Evolutionary conservation across 2,888 invertebrate species (phyloP), one percentile per base, ranked within the genome.

Genomic region (Synergus gifuensis): DNA sequence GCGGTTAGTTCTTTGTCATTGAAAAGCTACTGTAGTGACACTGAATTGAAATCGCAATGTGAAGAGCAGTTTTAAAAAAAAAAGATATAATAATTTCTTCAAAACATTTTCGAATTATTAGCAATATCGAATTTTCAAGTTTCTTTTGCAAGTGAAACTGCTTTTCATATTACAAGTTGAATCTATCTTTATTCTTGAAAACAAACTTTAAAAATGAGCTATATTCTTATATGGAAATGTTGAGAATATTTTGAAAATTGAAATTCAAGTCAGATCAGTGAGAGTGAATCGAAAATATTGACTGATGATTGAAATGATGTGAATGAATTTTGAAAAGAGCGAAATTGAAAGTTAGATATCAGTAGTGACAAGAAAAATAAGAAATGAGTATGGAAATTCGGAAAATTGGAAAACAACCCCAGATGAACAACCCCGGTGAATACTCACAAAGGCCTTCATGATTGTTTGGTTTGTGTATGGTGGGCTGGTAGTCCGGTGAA

Each of bases 381-480:
- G 16, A 77, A 77, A 44, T 12, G 46, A 63, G 4, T 46, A 60
- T 44, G 28, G n/a, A 36, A 76, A 78, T 18, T 18, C 11, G 12
- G 46, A 40, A 22, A 14, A 58, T 76, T 42, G 64, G 78, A 77
- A 46, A 79, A 81, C 77, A 66, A 76, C 82, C 79, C 76, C 28
- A 28, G 28, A 28, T 28, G 3, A 28, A 79, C 76, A 77, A 82
- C 84, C 81, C 78, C 73, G 80, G 81, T 81, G 81, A 88, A 92
- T 92, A 92, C 92, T 92, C 91, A 92, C 92, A 90, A 92, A 92
- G 92, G 92, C 90, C 92, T 92, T 92, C 92, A 92, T 92, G 91
- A 89, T 92, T 92, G 91, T 90, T 92, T 91, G 90, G 87, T 91
- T 85, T 88, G 89, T 92, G 90, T 92, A 86, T 92, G 91, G 90